Base-by-base conservation (phyloP, 2,113 vertebrate species). In the Ameiurus melas region DNA sequence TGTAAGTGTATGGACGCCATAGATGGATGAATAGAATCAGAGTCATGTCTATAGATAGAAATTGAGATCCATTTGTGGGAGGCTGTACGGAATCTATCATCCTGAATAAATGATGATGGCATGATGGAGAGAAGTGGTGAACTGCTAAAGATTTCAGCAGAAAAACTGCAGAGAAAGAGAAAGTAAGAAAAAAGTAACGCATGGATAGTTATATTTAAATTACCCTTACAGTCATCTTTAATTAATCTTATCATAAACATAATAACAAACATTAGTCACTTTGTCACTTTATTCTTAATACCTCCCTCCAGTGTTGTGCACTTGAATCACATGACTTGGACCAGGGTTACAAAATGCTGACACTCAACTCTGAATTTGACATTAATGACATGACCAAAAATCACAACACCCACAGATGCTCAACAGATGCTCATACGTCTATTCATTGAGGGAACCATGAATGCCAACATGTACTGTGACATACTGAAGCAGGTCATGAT, bases 31-130 rank as follows among this genome's bases (percentile, higher is more conserved):
- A 66, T 27, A 55, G 77, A 89, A n/a, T 68, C 73, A 68, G 36
- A 84, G 47, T 39, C 88, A 78, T 70, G 66, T 91, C 90, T 91
- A 88, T 89, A 89, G 86, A 89, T 89, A 91, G 90, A 91, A 87
- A 78, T 80, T 19, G 75, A 60, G 53, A 79, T 47, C 78, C 88
- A 91, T 91, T 89, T 89, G 88, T 87, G 55, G 83, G 39, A 55
- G 85, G 70, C 79, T 87, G 86, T 89, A 85, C 73, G 19, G 88
- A 87, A 91, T 86, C 88, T 70, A 87, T 89, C 85, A 87, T 80
- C 58, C 78, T 91, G 79, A 91, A 91, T 91, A 87, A 91, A 86
- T 91, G 75, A 90, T 90, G 82, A 89, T 87, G 83, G 58, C 78
- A 55, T 86, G 86, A 89, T 85, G 88, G 60, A 79, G 66, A 84